Base-by-base conservation (phyloP, 2,113 vertebrate genomes). In the Corythornis vintsioides region DNA sequence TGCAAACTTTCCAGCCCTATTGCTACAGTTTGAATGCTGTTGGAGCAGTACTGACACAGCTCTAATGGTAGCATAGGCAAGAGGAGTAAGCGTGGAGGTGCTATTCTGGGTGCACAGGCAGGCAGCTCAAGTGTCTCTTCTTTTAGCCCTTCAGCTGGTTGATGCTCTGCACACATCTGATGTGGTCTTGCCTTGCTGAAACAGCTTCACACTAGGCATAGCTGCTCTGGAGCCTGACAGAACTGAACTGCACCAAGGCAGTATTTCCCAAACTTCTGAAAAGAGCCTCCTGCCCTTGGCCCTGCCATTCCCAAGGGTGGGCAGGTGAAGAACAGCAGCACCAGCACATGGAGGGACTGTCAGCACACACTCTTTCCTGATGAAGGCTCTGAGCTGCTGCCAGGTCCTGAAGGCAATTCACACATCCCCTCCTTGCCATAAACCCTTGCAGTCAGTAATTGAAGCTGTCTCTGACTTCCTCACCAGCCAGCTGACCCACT, bases 401-500 rank as follows among this genome's bases (percentile, higher is more conserved):
- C 91, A 84, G 73, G 61, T 40, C 57, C 40, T 24, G 21, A 61
- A 78, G 57, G 70, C 48, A 79, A 71, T 61, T 78, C 70, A 40
- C 43, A 43, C 1, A 0, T 64, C 22, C 29, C 9, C 25, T 74
- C 19, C 65, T 74, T 8, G 10, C 64, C 59, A 52, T 45, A 74
- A 88, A 33, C 13, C 31, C 19, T 69, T 43, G 28, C 1, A 0
- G 11, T 13, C 31, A 14, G 56, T 43, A 82, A 56, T 82, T 72
- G 52, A 19, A 71, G 20, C 61, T 43, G 61, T 20, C n/a, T 84
- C 75, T 31, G 50, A 15, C n/a, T 73, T 86, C 65, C 63, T 69
- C 74, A 56, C 35, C 7, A 20, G n/a, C 42, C 53, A 57, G 9
- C 8, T 76, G 74, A 52, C 33, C 42, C 0, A 0, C 38, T 79